Conservation (phyloP, 30 jellyfish, hydroid and myxozoan species). For the Mastigias papua region DNA sequence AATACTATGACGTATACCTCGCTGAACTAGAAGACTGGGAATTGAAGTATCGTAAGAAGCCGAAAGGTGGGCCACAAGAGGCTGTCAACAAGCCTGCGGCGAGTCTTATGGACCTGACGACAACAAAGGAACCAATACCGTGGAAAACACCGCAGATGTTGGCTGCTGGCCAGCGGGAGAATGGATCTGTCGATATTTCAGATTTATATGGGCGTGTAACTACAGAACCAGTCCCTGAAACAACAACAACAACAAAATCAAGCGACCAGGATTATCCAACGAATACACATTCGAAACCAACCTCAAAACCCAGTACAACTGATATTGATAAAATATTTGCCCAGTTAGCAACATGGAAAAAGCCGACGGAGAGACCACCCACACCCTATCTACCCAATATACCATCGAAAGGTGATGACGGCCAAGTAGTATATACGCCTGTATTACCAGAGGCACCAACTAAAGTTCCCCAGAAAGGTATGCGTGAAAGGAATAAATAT, state of each 20-base stretch:
- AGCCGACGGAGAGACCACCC: slow-evolving; percentile 49
- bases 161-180: slow-evolving; percentile 31
- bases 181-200: slow-evolving; percentile 28
- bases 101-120: slow-evolving; percentile 1
- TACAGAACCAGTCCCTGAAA: not conserved
- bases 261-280: slow-evolving; percentile 15
- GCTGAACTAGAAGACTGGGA: slow-evolving; percentile 73
- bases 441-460: slow-evolving; percentile 71
- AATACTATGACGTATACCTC: slow-evolving; percentile 52
- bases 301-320: slow-evolving; percentile 42
- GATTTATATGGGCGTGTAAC: slow-evolving; percentile 32
- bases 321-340: slow-evolving; percentile 49
- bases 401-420: slow-evolving; percentile 62
- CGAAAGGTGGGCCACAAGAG: slow-evolving; percentile 51
- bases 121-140: slow-evolving; percentile 53
- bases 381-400: slow-evolving; percentile 44
- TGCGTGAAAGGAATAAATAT: not conserved
- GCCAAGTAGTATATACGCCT: slow-evolving; percentile 50
- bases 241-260: slow-evolving; percentile 29
- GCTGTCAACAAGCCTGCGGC: slow-evolving; percentile 55
- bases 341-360: slow-evolving; percentile 45
- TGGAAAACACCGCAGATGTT: slow-evolving; percentile 59
- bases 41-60: slow-evolving; percentile 42
- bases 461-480: slow-evolving; percentile 2
- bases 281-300: slow-evolving; percentile 6